These are phyloP conservation scores for Megalopta genalis DNA, from an alignment of 1,140 invertebrate species.

Conservation along the genomic window DNA sequence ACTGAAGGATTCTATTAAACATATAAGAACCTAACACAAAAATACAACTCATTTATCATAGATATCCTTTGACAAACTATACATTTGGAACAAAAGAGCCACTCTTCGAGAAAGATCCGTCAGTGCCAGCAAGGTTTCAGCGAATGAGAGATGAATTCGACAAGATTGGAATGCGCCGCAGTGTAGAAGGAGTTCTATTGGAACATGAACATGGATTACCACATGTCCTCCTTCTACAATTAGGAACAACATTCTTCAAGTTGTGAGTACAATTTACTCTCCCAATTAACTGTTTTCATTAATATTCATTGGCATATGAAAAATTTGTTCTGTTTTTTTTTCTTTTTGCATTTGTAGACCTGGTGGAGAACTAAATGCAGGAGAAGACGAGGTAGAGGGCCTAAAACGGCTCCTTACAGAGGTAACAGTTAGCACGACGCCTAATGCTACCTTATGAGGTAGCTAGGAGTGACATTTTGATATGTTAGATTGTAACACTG, in stretches of 20 bases:
- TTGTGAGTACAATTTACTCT: constrained; percentile 82
- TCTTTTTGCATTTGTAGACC: constrained; percentile 82
- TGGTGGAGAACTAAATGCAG: constrained; percentile 97
- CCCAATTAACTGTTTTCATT: neutral
- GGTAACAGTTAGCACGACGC: constrained; percentile 81
- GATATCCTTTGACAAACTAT: constrained; percentile 99
- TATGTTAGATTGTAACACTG: constrained; percentile 67
- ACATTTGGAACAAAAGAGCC: constrained; percentile 99
- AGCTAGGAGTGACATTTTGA: constrained; percentile 69
- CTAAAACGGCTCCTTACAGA: constrained; percentile 95
- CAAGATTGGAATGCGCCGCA: constrained; percentile 97
- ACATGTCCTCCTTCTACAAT: constrained; percentile 97
- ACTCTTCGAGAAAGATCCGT: constrained; percentile 98
- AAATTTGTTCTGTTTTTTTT: neutral
- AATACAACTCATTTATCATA: constrained; percentile 79
- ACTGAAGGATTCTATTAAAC: constrained; percentile 52
- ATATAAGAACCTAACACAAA: constrained; percentile 59
- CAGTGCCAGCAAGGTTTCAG: constrained; percentile 98
- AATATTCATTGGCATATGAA: neutral
- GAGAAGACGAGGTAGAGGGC: constrained; percentile 98
- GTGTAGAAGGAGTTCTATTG: constrained; percentile 97
- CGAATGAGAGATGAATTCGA: constrained; percentile 99
- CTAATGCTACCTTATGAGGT: constrained; percentile 67
- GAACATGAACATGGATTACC: constrained; percentile 99
- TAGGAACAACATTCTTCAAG: constrained; percentile 99